Percentiles rank a stretch among this genome's conserved stretches.
These are phyloP conservation scores for Phaenicophaeus curvirostris DNA, from an alignment of 2,797 vertebrate species.

Conservation along the genomic window DNA sequence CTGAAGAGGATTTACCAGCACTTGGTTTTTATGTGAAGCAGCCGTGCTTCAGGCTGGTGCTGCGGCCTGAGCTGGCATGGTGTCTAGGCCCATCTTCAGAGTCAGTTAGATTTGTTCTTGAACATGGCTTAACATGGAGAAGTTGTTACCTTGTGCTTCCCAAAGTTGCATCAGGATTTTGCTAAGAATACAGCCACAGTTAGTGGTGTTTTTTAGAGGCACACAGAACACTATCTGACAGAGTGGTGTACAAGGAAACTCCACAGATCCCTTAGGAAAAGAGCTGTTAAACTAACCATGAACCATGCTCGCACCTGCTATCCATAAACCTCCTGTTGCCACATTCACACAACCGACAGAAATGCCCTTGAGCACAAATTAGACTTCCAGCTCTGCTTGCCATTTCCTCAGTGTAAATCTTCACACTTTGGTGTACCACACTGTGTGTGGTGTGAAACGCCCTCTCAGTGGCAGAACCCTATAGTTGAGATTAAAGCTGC, in stretches of 20 bases:
- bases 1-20: background rate
- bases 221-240: background rate
- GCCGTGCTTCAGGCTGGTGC: background rate
- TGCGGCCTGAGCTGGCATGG: background rate
- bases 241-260: fast-evolving
- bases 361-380: background rate
- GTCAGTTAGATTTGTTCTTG: background rate
- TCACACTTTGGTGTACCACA: fast-evolving
- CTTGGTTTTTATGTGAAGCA: background rate
- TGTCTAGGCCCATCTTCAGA: background rate
- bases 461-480: background rate
- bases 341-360: background rate
- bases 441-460: fast-evolving
- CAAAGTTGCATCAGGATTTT: background rate
- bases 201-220: background rate
- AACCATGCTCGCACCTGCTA: background rate
- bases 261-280: background rate
- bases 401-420: background rate
- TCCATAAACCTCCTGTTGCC: background rate
- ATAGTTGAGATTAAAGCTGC: background rate
- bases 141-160: background rate
- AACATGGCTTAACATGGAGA: background rate
- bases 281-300: background rate
- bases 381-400: background rate
- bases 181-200: background rate